Percentiles rank a stretch among this genome's conserved stretches.
These are phyloP conservation scores for Pelvicachromis taeniatus DNA, from an alignment of 2,113 vertebrate genomes.

Conservation along the genomic window DNA sequence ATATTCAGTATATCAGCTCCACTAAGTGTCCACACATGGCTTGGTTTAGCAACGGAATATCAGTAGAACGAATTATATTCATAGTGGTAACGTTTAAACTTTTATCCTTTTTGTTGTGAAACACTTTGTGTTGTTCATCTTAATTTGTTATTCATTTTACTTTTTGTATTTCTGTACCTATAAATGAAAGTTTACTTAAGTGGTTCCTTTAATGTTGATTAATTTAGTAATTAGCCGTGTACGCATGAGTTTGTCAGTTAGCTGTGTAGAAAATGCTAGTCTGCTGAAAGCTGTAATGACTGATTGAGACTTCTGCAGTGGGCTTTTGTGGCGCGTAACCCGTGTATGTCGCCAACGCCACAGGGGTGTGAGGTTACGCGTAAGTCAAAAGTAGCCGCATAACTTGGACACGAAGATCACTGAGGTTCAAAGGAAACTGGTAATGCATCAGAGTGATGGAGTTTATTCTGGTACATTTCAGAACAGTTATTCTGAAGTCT, in stretches of 20 bases:
- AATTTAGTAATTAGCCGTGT: fast-evolving
- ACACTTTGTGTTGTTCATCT: background rate
- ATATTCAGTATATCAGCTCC: background rate
- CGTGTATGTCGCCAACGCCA: fast-evolving
- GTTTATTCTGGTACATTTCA: background rate
- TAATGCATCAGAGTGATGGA: background rate
- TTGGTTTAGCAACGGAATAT: background rate
- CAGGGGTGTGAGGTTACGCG: fast-evolving
- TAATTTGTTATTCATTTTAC: background rate
- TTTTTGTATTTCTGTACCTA: background rate
- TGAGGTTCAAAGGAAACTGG: background rate
- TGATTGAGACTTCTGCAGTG: background rate
- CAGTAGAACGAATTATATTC: background rate
- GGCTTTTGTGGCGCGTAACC: background rate
- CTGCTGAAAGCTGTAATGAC: background rate
- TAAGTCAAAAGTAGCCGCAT: background rate
- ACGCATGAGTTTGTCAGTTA: background rate
- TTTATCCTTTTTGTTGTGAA: background rate
- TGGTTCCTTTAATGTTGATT: background rate
- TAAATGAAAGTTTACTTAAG: background rate
- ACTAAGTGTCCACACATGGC: background rate
- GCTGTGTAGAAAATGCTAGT: background rate
- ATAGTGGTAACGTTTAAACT: background rate
- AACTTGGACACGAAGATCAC: background rate
- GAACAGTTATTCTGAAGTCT: background rate